Base-by-base conservation (phyloP, 2,113 vertebrate species). In the Holacanthus passer region DNA sequence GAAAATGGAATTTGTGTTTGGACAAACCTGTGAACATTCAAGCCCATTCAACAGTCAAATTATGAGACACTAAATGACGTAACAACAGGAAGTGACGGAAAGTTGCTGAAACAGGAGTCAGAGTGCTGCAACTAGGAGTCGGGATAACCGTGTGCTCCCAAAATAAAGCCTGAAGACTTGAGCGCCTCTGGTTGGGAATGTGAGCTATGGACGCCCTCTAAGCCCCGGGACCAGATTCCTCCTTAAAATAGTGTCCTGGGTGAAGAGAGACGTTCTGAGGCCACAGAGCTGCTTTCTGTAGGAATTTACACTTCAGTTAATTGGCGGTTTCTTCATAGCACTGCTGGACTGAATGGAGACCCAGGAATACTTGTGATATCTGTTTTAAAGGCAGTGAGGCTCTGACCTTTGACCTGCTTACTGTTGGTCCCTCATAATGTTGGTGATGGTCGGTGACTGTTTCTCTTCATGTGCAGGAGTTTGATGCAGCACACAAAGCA, bases 201-300 rank as follows among this genome's bases (percentile, higher is more conserved):
- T 56, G 63, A 77, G 72, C 74, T 80, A 82, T 85, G 83, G 83
- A 72, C 11, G 62, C 76, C 76, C 75, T 56, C 59, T 87, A 71
- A 88, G 62, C 76, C 83, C 66, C 14, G 0, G 73, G 79, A 81
- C 67, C 81, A 69, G 81, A 88, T 88, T 77, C 72, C 82, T 55
- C 29, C 84, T 75, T 79, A 73, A 89, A 90, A 90, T 91, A 92
- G 87, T 19, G 1, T 69, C 35, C n/a, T 37, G 76, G 27, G 85
- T 59, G 78, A 85, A 86, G 65, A 88, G 77, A 87, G 88, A 83
- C 0, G 27, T 74, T 31, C 60, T 50, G 69, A 78, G 74, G 59
- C 48, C 43, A 13, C 35, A 0, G 66, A 69, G 79, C 41, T 60
- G 65, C 78, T 88, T 83, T 82, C 74, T 79, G 47, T 19, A 53